Conservation (phyloP, 2,797 vertebrate species). For the Eptatretus atami region DNA sequence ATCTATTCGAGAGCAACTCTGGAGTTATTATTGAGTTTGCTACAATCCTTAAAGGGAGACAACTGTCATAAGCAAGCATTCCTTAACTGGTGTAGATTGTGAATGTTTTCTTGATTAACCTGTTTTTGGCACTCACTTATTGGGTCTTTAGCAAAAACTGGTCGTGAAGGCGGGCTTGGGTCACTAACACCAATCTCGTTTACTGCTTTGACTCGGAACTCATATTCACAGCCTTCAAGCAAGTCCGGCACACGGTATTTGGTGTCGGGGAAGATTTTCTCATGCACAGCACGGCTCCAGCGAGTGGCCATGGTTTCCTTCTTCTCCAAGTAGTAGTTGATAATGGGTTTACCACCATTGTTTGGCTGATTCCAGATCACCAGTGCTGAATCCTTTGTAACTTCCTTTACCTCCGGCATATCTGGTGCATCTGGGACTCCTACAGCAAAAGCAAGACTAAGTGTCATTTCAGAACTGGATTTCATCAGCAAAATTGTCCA, state of each 20-base stretch:
- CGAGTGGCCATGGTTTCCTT: slow-evolving; percentile 59
- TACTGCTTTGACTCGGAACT: slow-evolving; percentile 82
- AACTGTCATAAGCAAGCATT: no score
- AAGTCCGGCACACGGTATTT: slow-evolving; percentile 61
- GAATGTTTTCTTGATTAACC: no score
- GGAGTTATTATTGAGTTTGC: no score
- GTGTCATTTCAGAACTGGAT: no score
- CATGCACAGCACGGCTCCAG: slow-evolving; percentile 55
- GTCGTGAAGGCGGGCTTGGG: slow-evolving; percentile 60
- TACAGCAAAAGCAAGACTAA: slow-evolving; percentile 11
- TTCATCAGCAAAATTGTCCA: no score
- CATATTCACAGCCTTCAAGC: slow-evolving; percentile 63
- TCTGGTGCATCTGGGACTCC: slow-evolving; percentile 91
- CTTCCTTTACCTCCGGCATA: slow-evolving; percentile 41
- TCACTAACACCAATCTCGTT: slow-evolving; percentile 81
- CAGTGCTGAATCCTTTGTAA: slow-evolving; percentile 49
- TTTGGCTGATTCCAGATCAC: slow-evolving; percentile 68
- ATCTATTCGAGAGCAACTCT: no score
- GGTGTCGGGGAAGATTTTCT: slow-evolving; percentile 52
- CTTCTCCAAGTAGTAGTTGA: slow-evolving; percentile 71
- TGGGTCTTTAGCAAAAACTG: slow-evolving; percentile 72
- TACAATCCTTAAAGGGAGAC: no score
- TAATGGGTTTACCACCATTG: slow-evolving; percentile 86
- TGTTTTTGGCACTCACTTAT: slow-evolving; percentile 20
- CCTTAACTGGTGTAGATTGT: no score